These are phyloP conservation scores for Synanthedon andrenaeformis DNA, from an alignment of 2,888 invertebrate genomes.

Conservation along the genomic window DNA sequence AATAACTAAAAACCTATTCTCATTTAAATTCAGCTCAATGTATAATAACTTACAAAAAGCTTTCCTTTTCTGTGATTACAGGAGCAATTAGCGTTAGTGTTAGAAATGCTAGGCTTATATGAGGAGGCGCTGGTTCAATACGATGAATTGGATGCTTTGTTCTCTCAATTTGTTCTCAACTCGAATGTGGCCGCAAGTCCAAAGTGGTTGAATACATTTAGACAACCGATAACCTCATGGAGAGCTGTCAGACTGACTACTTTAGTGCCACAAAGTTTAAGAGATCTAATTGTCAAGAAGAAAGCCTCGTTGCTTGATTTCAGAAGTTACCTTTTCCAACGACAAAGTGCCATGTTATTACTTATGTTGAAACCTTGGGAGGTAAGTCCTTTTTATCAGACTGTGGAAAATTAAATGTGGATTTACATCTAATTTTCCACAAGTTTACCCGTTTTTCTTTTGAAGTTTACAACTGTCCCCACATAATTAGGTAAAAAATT, in stretches of 20 bases:
- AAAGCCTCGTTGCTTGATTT: conserved; percentile 86
- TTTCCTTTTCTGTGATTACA: conserved; percentile 38
- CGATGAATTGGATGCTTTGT: conserved; percentile 96
- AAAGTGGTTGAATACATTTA: conserved; percentile 86
- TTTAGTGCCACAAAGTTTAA: conserved; percentile 69
- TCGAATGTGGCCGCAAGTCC: conserved; percentile 90
- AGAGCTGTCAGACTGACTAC: conserved; percentile 81
- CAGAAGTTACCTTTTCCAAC: conserved; percentile 91
- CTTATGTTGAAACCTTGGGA: conserved; percentile 83
- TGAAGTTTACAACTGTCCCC: no score
- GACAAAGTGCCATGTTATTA: conserved; percentile 89
- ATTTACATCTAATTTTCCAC: no score
- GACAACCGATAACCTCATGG: conserved; percentile 84
- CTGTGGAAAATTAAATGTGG: no score
- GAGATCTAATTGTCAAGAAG: conserved; percentile 57
- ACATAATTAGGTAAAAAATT: no score
- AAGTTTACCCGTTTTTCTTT: no score
- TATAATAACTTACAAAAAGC: neutral
- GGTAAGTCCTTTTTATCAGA: conserved; percentile 47
- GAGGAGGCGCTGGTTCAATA: conserved; percentile 97
- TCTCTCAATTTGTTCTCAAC: conserved; percentile 96
- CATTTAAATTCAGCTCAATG: neutral
- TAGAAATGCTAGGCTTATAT: conserved; percentile 93
- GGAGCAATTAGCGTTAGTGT: conserved; percentile 95
- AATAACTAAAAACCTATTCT: neutral